Percentiles rank a stretch among this genome's conserved stretches.
These are phyloP conservation scores for Staurois parvus DNA, from an alignment of 2,797 vertebrate species.

Conservation along the genomic window DNA sequence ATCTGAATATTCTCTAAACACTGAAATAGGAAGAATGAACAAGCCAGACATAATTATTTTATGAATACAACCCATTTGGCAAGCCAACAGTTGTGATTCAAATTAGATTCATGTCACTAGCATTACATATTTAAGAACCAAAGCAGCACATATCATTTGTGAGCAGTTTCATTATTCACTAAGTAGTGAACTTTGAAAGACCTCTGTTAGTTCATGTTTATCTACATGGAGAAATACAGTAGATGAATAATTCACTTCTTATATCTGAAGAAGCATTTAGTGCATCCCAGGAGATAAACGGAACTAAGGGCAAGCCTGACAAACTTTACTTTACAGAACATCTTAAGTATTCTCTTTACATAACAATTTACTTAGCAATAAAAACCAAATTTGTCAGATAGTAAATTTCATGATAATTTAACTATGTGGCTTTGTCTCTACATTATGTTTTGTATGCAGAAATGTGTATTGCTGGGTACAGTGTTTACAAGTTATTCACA, in stretches of 20 bases:
- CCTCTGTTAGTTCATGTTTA: constrained; percentile 66
- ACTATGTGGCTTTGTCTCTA: not conserved
- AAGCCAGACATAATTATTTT: constrained; percentile 43
- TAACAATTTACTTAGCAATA: constrained; percentile 7
- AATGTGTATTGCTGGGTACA: no score
- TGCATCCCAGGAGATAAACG: constrained; percentile 76
- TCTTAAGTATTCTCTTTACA: not conserved
- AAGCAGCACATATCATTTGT: constrained; percentile 64
- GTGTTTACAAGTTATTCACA: no score
- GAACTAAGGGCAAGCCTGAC: constrained; percentile 70
- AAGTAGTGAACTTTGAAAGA: constrained; percentile 68
- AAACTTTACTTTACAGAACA: constrained; percentile 44
- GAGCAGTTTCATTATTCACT: constrained; percentile 67
- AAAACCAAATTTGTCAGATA: not conserved
- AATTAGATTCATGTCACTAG: constrained; percentile 75
- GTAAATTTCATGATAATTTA: not conserved
- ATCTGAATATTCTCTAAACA: constrained; percentile 18
- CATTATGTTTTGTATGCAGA: not conserved
- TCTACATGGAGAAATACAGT: constrained; percentile 60
- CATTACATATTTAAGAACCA: constrained; percentile 67
- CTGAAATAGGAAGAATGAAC: constrained; percentile 12
- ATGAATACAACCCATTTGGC: constrained; percentile 57
- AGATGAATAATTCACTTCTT: constrained; percentile 87
- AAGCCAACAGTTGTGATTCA: constrained; percentile 66
- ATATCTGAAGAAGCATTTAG: constrained; percentile 83